Conservation (phyloP, 2,888 invertebrate species). For the Criorhina ranunculi region DNA sequence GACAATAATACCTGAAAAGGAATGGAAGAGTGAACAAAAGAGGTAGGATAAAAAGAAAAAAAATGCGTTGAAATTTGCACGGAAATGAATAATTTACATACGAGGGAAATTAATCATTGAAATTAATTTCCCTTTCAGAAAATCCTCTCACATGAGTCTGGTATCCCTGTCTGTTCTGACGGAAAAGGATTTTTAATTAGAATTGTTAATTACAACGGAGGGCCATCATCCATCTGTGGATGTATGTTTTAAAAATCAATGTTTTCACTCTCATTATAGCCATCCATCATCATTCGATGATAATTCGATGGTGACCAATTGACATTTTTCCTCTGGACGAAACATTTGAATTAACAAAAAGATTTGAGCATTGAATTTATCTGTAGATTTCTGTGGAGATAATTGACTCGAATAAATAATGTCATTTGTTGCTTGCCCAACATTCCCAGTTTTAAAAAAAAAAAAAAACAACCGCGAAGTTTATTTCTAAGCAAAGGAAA, state of each 20-base stretch:
- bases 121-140: constrained; percentile 42
- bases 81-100: constrained; percentile 40
- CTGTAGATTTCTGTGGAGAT: too few species aligned
- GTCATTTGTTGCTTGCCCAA: too few species aligned
- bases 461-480: too few species aligned
- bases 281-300: neutral
- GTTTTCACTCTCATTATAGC: constrained; percentile 10
- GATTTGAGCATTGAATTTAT: too few species aligned
- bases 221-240: neutral
- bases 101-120: constrained; percentile 47
- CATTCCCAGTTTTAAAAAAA: too few species aligned
- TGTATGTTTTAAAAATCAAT: constrained; percentile 24
- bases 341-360: too few species aligned
- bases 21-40: neutral
- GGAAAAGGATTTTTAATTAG: constrained; percentile 27
- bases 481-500: too few species aligned
- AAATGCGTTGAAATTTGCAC: constrained; percentile 21
- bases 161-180: neutral
- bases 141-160: neutral
- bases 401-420: too few species aligned
- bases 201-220: constrained; percentile 19
- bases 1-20: neutral
- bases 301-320: neutral
- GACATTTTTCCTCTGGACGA: neutral
- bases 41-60: neutral